Evolutionary conservation across 2,113 vertebrate genomes (phyloP).

Genomic region (Callorhinus ursinus): DNA sequence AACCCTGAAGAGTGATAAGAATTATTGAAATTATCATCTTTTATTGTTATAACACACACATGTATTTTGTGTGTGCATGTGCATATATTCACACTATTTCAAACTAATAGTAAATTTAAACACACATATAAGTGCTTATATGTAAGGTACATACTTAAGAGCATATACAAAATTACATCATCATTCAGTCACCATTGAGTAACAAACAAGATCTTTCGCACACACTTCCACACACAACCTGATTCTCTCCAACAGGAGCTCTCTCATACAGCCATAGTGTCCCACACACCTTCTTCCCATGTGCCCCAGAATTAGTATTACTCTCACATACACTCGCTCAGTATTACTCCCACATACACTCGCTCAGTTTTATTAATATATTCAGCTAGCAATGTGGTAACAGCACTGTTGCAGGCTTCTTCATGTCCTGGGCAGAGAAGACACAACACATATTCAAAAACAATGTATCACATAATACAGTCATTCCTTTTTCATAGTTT

Average conservation of each 20-base stretch:
- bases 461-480: neutral
- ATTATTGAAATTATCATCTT: neutral
- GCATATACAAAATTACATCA: neutral
- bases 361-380: neutral
- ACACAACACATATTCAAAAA: neutral
- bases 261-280: neutral
- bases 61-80: neutral
- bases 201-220: neutral
- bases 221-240: neutral
- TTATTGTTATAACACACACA: conserved; percentile 12
- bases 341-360: neutral
- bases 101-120: conserved; percentile 18
- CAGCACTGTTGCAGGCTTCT: neutral
- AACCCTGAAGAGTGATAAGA: neutral
- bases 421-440: neutral
- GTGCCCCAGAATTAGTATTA: neutral
- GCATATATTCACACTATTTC: neutral
- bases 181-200: neutral
- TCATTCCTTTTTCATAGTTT: neutral
- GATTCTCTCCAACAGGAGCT: neutral
- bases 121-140: neutral
- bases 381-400: neutral
- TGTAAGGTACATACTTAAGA: neutral
- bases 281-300: neutral
- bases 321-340: neutral